Conservation (phyloP, 2,113 vertebrate genomes). For the Megaceryle torquata region DNA sequence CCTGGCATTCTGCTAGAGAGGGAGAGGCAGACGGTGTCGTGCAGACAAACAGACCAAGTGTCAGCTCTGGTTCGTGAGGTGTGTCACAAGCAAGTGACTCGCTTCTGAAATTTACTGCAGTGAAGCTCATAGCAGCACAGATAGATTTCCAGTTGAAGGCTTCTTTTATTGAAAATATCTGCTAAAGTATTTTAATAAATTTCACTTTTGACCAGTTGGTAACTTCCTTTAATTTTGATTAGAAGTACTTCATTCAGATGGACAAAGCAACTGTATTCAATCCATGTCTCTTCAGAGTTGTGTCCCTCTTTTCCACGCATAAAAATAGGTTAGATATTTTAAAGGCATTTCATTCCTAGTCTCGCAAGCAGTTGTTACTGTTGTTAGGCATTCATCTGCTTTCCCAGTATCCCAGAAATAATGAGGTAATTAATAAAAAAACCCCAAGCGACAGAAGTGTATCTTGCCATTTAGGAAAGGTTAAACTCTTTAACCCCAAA, state of each 20-base stretch:
- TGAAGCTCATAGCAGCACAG: neutral
- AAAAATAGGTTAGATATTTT: neutral
- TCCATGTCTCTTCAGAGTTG: neutral
- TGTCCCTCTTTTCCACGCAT: neutral
- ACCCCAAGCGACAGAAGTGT: neutral
- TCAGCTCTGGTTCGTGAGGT: neutral
- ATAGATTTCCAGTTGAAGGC: neutral
- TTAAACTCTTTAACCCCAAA: neutral
- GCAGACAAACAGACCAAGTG: neutral
- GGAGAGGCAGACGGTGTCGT: rapidly evolving
- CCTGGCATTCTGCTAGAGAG: neutral
- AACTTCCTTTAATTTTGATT: neutral
- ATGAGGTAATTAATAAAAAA: neutral
- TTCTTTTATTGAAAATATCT: neutral
- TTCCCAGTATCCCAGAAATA: neutral
- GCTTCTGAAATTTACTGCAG: neutral
- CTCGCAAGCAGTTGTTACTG: neutral
- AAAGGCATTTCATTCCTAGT: neutral
- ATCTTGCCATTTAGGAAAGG: neutral
- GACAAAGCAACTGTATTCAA: neutral
- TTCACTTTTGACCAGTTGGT: neutral
- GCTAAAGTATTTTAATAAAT: neutral
- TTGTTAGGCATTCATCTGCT: neutral
- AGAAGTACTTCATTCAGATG: neutral
- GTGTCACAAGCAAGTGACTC: neutral